Conservation (phyloP, 2,888 invertebrate species). For the Priocnemis perturbator region DNA sequence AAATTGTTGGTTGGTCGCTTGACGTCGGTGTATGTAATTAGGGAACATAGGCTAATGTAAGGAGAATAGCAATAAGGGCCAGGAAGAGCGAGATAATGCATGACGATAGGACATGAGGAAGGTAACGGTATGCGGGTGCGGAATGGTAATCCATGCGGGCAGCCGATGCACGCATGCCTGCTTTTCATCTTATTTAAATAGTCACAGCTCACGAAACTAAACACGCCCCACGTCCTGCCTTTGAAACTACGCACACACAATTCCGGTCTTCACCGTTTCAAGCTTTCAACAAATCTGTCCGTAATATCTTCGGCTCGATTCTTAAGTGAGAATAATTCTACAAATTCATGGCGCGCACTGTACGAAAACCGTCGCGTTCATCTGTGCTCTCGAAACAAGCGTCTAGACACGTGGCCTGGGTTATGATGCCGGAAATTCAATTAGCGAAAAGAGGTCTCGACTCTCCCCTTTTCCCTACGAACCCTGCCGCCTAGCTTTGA, state of each 20-base stretch:
- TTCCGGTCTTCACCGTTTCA: not conserved
- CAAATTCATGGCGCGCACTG: too few species aligned
- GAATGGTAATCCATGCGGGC: slow-evolving; percentile 35
- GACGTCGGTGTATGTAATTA: too few species aligned
- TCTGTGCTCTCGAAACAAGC: slow-evolving; percentile 8
- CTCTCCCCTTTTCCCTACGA: slow-evolving; percentile 9
- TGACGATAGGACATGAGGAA: not conserved
- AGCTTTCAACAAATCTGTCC: too few species aligned
- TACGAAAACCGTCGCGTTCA: not conserved
- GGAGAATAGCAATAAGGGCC: too few species aligned
- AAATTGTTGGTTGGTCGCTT: too few species aligned
- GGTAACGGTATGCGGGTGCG: slow-evolving; percentile 33
- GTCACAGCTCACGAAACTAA: not conserved
- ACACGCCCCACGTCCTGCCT: too few species aligned
- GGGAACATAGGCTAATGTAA: too few species aligned
- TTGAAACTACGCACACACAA: too few species aligned
- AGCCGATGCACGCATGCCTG: slow-evolving; percentile 30
- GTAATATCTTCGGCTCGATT: too few species aligned
- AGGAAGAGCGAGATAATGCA: too few species aligned
- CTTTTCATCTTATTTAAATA: not conserved
- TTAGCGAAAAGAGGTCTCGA: slow-evolving; percentile 33
- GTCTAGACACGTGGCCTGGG: slow-evolving; percentile 5
- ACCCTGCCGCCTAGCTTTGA: not conserved
- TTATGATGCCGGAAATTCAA: slow-evolving; percentile 37
- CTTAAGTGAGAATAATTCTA: too few species aligned